A percentile compares a stretch with the other conserved stretches of the same genome.
phyloP scores from a whole-genome alignment of 1,140 invertebrate species.

The Propsilocerus akamusi region DNA sequence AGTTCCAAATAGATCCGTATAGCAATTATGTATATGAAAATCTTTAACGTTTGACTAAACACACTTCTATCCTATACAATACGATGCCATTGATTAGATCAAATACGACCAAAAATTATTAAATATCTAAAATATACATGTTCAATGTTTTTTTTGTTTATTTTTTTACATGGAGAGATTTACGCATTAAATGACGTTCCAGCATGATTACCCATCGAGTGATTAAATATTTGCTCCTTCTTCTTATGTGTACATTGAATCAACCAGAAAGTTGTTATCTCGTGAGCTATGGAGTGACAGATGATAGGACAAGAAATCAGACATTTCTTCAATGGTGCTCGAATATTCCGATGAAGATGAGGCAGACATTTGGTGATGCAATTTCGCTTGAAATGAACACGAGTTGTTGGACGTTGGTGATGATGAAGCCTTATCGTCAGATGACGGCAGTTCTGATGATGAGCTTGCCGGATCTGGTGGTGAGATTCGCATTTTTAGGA shows the following conservation, averaged over 20 bases:
- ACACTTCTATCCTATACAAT: no score
- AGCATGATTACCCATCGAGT: no score
- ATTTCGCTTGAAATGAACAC: background rate
- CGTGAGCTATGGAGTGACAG: background rate
- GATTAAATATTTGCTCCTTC: no score
- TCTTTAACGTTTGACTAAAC: no score
- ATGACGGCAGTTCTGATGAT: background rate
- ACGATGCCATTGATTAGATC: no score
- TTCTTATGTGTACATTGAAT: slow-evolving; percentile 2
- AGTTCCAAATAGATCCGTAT: no score
- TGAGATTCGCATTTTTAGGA: background rate
- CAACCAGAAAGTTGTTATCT: background rate
- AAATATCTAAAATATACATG: no score
- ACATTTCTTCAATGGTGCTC: background rate
- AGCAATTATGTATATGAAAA: no score
- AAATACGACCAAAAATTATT: no score
- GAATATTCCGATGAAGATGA: background rate
- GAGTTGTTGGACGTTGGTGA: background rate
- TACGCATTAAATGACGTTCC: no score
- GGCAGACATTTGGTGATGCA: background rate
- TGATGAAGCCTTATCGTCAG: background rate
- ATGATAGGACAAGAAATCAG: background rate
- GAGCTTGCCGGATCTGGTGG: background rate
- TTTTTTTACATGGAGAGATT: no score
- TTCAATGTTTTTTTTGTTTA: no score